phyloP scores from a whole-genome alignment of 2,888 invertebrate genomes.

The Ennomos fuscantarius region DNA sequence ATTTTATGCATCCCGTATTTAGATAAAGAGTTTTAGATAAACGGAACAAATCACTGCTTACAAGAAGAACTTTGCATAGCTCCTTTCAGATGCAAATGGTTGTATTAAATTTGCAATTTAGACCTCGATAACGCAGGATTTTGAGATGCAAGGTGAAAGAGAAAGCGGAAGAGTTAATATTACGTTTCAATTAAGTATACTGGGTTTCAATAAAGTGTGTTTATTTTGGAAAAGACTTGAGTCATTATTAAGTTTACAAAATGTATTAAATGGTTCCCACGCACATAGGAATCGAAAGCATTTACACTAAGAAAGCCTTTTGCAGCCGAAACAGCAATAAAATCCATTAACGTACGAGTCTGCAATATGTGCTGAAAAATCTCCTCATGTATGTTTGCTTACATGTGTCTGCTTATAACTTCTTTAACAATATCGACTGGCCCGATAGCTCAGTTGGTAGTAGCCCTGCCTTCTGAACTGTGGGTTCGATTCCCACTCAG shows the following conservation, averaged over 20 bases:
- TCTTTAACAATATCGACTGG: conserved; percentile 53
- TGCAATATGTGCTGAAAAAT: not conserved
- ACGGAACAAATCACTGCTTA: conserved; percentile 77
- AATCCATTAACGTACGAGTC: not conserved
- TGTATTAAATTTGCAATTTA: conserved; percentile 84
- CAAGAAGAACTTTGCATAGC: conserved; percentile 72
- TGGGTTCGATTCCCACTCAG: no score
- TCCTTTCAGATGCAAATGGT: conserved; percentile 82
- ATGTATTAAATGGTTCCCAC: conserved; percentile 51
- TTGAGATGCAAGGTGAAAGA: conserved; percentile 48
- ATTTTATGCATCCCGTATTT: conserved; percentile 67
- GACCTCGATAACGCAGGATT: conserved; percentile 67
- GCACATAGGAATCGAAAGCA: conserved; percentile 59
- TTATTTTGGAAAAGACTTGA: no score
- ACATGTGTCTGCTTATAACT: conserved; percentile 40
- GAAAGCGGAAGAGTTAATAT: not conserved
- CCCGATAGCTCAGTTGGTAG: no score
- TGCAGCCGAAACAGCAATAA: conserved; percentile 56
- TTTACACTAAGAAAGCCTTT: conserved; percentile 47
- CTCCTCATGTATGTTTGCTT: conserved; percentile 1
- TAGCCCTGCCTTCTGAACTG: no score
- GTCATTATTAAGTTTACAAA: no score
- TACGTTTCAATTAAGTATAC: no score
- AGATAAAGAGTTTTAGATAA: conserved; percentile 78
- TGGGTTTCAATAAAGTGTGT: no score